Base-by-base conservation (phyloP, 1,140 invertebrate species). In the Drosophila repleta region DNA sequence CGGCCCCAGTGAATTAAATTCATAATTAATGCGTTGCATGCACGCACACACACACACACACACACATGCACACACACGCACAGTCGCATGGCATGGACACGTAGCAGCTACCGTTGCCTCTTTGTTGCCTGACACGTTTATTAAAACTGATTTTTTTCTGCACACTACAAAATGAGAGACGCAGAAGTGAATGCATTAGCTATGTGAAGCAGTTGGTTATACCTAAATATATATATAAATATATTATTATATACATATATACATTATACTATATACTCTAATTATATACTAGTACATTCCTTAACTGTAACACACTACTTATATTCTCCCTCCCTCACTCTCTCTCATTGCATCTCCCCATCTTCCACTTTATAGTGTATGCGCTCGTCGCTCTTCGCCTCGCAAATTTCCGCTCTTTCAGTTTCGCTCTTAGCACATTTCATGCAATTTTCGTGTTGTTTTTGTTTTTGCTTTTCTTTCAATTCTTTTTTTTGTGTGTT, bases 11-110 rank as follows among this genome's bases (percentile, higher is more conserved):
- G 83, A 87, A 87, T 88, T 87, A 87, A 83, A 87, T 87, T 87
- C 83, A 87, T 87, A 87, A 87, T 87, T 87, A 87, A 87, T 87
- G 83, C 83, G 83, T 87, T 88, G 83, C 83, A 88, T 88, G 83
- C 82, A 87, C 82, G 82, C 82, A 88, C 77, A 87, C 74, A 83
- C 64, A 79, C 63, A 46, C 73, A 62, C 70, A 71, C 56, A 56
- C 60, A 39, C 49, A 62, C 48, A 53, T 17, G 46, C 52, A 53
- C 43, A 37, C 32, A 39, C 52, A 53, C 43, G 24, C 39, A 39
- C 20, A 57, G 10, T 41, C 52, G 76, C 41, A 45, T 53, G n/a
- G n/a, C 66, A 81, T 17, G 66, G 53, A 65, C 75, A 74, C 79
- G 67, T 83, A 85, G 70, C 81, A 55, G 81, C 82, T 85, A 84